Evolutionary conservation across 2,113 vertebrate genomes (phyloP).

Genomic region (Oncorhynchus mykiss): DNA sequence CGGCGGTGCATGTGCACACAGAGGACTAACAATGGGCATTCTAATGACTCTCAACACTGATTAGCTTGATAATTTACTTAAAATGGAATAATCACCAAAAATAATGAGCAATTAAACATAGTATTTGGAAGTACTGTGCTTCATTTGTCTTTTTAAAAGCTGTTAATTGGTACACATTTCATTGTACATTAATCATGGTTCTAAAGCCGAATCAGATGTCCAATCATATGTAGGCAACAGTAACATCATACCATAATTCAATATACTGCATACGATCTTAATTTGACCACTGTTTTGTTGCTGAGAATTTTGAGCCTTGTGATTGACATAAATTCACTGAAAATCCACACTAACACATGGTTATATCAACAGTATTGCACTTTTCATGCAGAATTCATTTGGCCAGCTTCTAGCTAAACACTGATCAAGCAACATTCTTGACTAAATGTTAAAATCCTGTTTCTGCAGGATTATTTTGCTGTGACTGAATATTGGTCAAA

Average conservation of each 20-base stretch:
- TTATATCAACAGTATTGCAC: too few relatives aligned
- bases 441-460: too few relatives aligned
- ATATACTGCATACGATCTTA: background rate
- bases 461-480: too few relatives aligned
- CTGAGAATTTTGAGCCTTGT: too few relatives aligned
- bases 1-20: conserved; percentile 43
- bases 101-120: conserved; percentile 56
- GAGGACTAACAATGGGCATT: conserved; percentile 36
- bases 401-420: too few relatives aligned
- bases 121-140: conserved; percentile 19
- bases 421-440: too few relatives aligned
- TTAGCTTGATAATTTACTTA: conserved; percentile 52
- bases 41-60: conserved; percentile 47
- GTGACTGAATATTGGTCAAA: too few relatives aligned
- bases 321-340: too few relatives aligned
- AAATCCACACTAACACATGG: too few relatives aligned
- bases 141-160: conserved; percentile 52
- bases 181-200: conserved; percentile 39
- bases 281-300: too few relatives aligned
- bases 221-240: background rate
- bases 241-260: background rate
- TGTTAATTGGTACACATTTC: conserved; percentile 37
- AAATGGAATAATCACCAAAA: conserved; percentile 49
- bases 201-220: conserved; percentile 15
- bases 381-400: too few relatives aligned